phyloP scores from a whole-genome alignment of 2,888 invertebrate species.

The Cecidostiba fungosa region DNA sequence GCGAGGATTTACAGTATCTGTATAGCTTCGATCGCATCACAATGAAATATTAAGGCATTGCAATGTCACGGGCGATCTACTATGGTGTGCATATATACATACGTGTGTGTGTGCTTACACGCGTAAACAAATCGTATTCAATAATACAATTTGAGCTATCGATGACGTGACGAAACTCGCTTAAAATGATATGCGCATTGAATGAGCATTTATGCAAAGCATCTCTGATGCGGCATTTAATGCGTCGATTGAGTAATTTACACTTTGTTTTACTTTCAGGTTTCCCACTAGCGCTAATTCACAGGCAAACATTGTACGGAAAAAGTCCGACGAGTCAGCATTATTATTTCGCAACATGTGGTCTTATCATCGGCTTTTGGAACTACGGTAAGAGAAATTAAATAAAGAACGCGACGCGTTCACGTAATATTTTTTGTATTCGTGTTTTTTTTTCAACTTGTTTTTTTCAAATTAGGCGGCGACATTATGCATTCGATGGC shows the following conservation, averaged over 20 bases:
- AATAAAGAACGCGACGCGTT: not conserved
- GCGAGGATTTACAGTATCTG: not conserved
- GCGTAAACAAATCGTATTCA: not conserved
- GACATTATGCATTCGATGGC: constrained; percentile 89
- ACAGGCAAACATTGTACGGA: constrained; percentile 83
- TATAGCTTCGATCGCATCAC: no score
- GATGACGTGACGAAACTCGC: not conserved
- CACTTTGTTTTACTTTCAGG: constrained; percentile 81
- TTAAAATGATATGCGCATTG: not conserved
- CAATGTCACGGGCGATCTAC: no score
- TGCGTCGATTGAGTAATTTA: not conserved
- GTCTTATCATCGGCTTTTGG: constrained; percentile 89
- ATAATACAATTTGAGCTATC: not conserved
- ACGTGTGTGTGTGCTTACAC: no score
- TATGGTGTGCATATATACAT: no score
- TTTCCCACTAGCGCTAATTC: constrained; percentile 87
- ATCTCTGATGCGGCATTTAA: not conserved
- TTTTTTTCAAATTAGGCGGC: constrained; percentile 77
- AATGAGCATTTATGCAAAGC: not conserved
- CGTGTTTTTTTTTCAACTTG: constrained; percentile 7
- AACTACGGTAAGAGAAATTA: constrained; percentile 88
- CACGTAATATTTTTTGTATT: not conserved
- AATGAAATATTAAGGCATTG: no score
- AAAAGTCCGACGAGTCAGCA: constrained; percentile 84
- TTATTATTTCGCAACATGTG: constrained; percentile 87